Evolutionary conservation across 2,113 vertebrate genomes (phyloP).

Genomic region (Sitta europaea): DNA sequence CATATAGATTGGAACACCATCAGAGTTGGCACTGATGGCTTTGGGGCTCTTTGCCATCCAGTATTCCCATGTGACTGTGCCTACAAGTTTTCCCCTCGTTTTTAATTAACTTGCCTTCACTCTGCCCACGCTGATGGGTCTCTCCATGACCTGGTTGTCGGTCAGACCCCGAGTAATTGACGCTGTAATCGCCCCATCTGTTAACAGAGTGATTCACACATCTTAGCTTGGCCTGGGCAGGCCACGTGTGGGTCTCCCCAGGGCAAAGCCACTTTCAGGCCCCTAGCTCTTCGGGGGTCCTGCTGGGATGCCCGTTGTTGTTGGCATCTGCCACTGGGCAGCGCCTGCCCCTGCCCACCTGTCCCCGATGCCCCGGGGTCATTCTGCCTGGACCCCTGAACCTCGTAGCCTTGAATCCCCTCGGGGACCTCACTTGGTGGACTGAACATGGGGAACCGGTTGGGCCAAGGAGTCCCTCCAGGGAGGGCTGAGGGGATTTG

Average conservation of each 20-base stretch:
- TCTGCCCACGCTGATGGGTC: background rate
- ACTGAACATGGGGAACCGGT: fast-evolving
- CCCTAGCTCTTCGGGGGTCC: background rate
- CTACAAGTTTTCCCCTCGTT: background rate
- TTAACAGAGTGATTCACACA: background rate
- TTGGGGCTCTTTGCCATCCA: background rate
- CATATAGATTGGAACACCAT: fast-evolving
- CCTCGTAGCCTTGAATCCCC: background rate
- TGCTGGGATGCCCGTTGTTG: fast-evolving
- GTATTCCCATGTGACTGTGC: background rate
- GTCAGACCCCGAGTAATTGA: background rate
- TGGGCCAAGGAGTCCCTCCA: background rate
- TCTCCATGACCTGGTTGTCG: background rate
- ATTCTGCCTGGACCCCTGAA: background rate
- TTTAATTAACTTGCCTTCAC: background rate
- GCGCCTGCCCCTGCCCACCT: background rate
- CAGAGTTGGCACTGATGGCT: background rate
- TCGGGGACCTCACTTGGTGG: background rate
- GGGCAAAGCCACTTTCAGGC: background rate
- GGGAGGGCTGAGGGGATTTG: background rate
- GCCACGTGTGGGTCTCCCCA: fast-evolving
- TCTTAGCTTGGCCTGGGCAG: background rate
- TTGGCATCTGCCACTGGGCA: background rate
- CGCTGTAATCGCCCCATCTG: background rate
- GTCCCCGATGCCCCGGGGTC: background rate